A percentile compares a stretch with the other conserved stretches of the same genome.
Evolutionary conservation across 2,797 vertebrate genomes (phyloP).

Genomic region (Austrolebias charrua): DNA sequence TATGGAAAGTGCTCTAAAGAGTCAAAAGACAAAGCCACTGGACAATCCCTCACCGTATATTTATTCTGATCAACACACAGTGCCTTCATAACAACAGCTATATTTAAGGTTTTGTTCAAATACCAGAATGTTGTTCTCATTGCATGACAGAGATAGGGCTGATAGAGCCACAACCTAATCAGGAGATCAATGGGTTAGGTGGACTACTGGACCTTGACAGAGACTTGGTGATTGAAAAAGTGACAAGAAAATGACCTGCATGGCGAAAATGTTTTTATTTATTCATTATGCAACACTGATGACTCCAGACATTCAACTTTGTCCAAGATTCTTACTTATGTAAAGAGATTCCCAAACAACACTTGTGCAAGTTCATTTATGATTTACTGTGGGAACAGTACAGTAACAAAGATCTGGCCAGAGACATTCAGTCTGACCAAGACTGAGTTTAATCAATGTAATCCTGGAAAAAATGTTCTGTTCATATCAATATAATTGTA

Average conservation of each 20-base stretch:
- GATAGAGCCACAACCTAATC: neutral
- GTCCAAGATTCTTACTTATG: neutral
- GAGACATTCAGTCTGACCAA: neutral
- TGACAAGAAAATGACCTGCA: neutral
- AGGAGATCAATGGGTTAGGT: neutral
- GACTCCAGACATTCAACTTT: neutral
- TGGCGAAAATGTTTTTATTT: neutral
- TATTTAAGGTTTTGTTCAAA: neutral
- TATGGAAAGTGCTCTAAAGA: no score
- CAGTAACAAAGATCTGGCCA: neutral
- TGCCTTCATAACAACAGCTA: neutral
- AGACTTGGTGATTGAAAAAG: neutral
- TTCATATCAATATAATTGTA: neutral
- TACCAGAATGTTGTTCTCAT: neutral
- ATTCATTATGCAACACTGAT: neutral
- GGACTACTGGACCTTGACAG: neutral
- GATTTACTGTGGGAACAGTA: no score
- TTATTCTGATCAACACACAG: slow-evolving; percentile 5
- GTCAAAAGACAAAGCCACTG: no score
- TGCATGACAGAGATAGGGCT: neutral
- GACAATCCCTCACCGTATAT: neutral
- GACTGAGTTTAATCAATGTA: neutral
- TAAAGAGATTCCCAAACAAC: neutral
- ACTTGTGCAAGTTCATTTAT: neutral
- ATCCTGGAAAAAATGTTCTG: neutral